Percentiles rank a stretch among this genome's conserved stretches.
Evolutionary conservation across 1,140 invertebrate species (phyloP).

Genomic region (Antheraea mylitta): DNA sequence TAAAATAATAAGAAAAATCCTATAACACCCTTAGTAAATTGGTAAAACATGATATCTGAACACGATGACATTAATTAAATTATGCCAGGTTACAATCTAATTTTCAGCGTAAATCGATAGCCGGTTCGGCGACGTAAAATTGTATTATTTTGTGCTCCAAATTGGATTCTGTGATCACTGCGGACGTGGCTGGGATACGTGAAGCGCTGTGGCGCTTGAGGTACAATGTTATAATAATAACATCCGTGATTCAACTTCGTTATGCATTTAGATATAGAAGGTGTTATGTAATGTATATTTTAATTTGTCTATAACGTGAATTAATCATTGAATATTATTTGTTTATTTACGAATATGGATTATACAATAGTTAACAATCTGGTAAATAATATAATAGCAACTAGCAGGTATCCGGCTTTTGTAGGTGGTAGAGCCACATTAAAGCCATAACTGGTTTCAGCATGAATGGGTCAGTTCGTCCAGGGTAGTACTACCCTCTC

Average conservation of each 20-base stretch:
- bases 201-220: background rate
- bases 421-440: no score
- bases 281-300: no score
- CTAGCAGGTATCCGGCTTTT: no score
- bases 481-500: no score
- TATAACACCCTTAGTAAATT: background rate
- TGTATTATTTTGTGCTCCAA: conserved; percentile 46
- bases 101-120: conserved; percentile 46
- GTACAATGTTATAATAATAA: background rate
- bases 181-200: conserved; percentile 37
- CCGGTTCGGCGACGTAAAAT: conserved; percentile 35
- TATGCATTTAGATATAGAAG: background rate
- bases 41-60: conserved; percentile 1
- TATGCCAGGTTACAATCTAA: conserved; percentile 47
- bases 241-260: background rate
- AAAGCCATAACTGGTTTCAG: no score
- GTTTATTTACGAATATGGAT: no score
- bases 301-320: no score
- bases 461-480: no score
- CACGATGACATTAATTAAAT: conserved; percentile 29
- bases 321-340: no score
- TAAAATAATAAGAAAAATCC: background rate
- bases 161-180: conserved; percentile 41
- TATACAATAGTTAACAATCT: no score
- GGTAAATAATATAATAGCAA: no score